Percentiles rank a stretch among this genome's conserved stretches.
These are phyloP conservation scores for Acanthornis magna DNA, from an alignment of 2,797 vertebrate species.

Conservation along the genomic window DNA sequence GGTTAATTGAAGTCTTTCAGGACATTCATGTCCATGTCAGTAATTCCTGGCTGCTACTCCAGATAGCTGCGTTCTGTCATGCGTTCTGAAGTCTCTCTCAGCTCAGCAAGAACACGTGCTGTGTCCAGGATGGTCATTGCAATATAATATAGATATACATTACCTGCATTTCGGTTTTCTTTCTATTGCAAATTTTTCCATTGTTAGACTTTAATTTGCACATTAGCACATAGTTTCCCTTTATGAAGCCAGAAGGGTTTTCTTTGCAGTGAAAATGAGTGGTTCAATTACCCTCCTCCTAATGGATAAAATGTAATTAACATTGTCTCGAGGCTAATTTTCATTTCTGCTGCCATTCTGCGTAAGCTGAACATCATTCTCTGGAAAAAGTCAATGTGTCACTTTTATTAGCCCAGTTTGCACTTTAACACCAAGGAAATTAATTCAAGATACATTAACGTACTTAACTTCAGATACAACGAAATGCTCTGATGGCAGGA, in stretches of 20 bases:
- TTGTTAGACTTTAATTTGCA: constrained; percentile 64
- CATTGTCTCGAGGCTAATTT: constrained; percentile 91
- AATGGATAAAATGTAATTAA: constrained; percentile 90
- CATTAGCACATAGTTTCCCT: constrained; percentile 64
- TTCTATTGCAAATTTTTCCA: not conserved
- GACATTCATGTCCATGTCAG: not conserved
- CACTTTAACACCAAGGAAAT: constrained; percentile 75
- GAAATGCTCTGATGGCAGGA: constrained; percentile 35
- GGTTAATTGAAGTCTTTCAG: not conserved
- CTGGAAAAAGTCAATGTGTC: constrained; percentile 76
- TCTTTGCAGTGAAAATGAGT: constrained; percentile 73
- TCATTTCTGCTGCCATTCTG: constrained; percentile 77
- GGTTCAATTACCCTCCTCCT: constrained; percentile 77
- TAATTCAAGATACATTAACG: constrained; percentile 70
- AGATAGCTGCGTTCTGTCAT: not conserved
- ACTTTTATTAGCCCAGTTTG: constrained; percentile 77
- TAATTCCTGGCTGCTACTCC: not conserved
- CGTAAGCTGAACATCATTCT: constrained; percentile 72
- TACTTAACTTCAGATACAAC: constrained; percentile 40
- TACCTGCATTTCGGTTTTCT: not conserved
- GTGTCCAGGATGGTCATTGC: not conserved
- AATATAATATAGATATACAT: not conserved
- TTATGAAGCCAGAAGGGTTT: constrained; percentile 74
- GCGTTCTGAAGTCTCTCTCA: not conserved
- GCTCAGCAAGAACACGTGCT: not conserved